These are phyloP conservation scores for Oophaga sylvatica DNA, from an alignment of 2,797 vertebrate species.

Conservation along the genomic window DNA sequence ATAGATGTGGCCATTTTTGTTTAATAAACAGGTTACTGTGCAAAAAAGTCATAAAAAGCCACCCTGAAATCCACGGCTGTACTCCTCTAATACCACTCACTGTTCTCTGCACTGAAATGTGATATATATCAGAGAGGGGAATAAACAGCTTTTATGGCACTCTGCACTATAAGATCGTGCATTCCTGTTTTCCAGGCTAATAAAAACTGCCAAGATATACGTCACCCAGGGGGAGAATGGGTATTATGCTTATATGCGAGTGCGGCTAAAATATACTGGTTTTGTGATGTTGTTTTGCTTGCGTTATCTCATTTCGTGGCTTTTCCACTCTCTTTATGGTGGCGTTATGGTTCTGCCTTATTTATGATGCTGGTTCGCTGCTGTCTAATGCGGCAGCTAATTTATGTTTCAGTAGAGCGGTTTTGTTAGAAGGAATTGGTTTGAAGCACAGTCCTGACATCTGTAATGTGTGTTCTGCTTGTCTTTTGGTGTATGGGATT, in stretches of 20 bases:
- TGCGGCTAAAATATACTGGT: constrained; percentile 62
- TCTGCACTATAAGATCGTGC: constrained; percentile 58
- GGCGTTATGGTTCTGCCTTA: constrained; percentile 60
- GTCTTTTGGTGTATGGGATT: constrained; percentile 62
- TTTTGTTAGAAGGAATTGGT: constrained; percentile 62
- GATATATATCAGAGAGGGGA: constrained; percentile 56
- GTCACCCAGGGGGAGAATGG: constrained; percentile 63
- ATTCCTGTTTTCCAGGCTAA: constrained; percentile 61
- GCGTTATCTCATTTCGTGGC: constrained; percentile 62
- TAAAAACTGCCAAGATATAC: constrained; percentile 61
- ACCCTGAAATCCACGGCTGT: constrained; percentile 43
- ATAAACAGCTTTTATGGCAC: constrained; percentile 60
- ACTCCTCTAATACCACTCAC: constrained; percentile 40
- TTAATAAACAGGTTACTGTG: constrained; percentile 40
- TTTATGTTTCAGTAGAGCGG: constrained; percentile 60
- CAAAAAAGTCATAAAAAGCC: constrained; percentile 18
- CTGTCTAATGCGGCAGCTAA: constrained; percentile 61
- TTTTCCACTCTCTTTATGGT: constrained; percentile 62
- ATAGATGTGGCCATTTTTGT: constrained; percentile 17
- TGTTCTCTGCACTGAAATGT: constrained; percentile 42
- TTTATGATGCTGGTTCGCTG: constrained; percentile 59
- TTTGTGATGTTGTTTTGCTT: constrained; percentile 63
- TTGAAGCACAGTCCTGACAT: constrained; percentile 61
- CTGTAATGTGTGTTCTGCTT: constrained; percentile 62
- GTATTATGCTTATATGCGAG: constrained; percentile 62